phyloP scores from a whole-genome alignment of 2,113 vertebrate species.

The Pygoscelis adeliae region DNA sequence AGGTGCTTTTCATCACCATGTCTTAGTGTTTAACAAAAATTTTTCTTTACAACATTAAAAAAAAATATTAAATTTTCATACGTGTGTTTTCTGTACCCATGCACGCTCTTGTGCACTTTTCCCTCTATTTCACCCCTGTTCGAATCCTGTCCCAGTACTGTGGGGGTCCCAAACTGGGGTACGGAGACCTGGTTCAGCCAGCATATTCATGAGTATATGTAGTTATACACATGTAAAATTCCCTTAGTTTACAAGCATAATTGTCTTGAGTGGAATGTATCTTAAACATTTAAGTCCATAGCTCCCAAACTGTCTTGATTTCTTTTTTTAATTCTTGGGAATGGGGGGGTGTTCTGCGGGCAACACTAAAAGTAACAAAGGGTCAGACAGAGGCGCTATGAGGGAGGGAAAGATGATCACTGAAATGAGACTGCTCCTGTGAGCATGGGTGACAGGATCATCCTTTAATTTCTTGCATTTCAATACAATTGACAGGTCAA shows the following conservation, averaged over 20 bases:
- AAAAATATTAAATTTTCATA: accelerated
- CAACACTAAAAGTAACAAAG: not conserved
- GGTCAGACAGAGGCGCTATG: not conserved
- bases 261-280: not conserved
- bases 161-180: not conserved
- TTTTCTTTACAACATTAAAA: not conserved
- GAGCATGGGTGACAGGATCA: not conserved
- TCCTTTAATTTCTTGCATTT: constrained; percentile 5
- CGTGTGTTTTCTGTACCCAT: not conserved
- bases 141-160: not conserved
- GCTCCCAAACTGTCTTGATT: not conserved
- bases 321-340: not conserved
- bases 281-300: not conserved
- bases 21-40: not conserved
- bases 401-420: not conserved
- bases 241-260: not conserved
- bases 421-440: not conserved
- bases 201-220: not conserved
- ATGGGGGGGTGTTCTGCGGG: not conserved
- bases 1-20: not conserved
- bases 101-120: not conserved
- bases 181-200: not conserved
- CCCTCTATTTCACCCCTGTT: not conserved
- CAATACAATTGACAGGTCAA: not conserved
- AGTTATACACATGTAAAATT: not conserved